Conservation (phyloP, 2,113 vertebrate genomes). For the Stegastes partitus region DNA sequence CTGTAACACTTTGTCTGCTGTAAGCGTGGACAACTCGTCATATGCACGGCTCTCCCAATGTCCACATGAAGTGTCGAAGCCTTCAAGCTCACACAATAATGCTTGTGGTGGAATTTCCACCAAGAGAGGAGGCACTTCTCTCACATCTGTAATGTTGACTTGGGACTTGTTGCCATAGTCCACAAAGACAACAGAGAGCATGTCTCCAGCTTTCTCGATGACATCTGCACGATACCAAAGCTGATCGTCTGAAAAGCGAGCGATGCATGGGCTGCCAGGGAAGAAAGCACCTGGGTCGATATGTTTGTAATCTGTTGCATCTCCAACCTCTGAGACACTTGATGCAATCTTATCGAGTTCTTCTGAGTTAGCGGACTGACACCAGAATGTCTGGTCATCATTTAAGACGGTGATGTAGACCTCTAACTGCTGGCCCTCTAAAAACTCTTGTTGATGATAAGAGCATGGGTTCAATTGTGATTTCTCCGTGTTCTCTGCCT, state of each 20-base stretch:
- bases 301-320: constrained; percentile 28
- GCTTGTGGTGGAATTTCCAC: constrained; percentile 85
- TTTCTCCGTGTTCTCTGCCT: constrained; percentile 1
- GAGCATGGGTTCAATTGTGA: background rate
- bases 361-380: constrained; percentile 82
- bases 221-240: constrained; percentile 90
- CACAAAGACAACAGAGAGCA: constrained; percentile 84
- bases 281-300: constrained; percentile 54
- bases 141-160: constrained; percentile 77
- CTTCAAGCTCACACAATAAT: constrained; percentile 90
- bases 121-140: constrained; percentile 82
- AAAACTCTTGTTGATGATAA: constrained; percentile 77
- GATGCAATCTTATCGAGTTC: constrained; percentile 82
- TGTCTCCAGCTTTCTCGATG: constrained; percentile 63
- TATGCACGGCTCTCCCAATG: constrained; percentile 84
- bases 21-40: constrained; percentile 83
- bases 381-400: constrained; percentile 91
- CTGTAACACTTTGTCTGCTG: constrained; percentile 83
- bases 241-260: constrained; percentile 85
- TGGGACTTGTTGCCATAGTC: constrained; percentile 91
- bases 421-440: constrained; percentile 81
- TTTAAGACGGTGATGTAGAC: constrained; percentile 82
- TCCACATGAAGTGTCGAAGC: constrained; percentile 84
- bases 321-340: constrained; percentile 78
- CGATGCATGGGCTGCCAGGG: constrained; percentile 86